Base-by-base conservation (phyloP, 2,113 vertebrate species). In the Poeciliopsis turrubarensis region DNA sequence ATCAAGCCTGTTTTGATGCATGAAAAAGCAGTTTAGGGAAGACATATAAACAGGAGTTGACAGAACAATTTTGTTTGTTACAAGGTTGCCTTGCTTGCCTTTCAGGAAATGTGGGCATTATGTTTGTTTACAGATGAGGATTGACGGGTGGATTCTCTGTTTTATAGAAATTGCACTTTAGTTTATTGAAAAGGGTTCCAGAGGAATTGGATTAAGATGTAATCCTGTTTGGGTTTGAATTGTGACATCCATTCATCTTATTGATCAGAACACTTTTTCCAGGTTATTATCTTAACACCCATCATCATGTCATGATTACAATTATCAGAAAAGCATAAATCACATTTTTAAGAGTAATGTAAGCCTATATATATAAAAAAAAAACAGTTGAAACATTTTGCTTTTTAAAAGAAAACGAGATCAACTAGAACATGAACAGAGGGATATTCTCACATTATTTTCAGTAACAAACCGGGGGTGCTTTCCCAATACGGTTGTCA, bases 1-100 rank as follows among this genome's bases (percentile, higher is more conserved):
- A 61, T 32, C 22, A 65, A 4, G 67, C 3, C 29, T 67, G 15
- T 72, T 73, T 64, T 68, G 25, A 60, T 60, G 26, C 11, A 73
- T 25, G 1, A 30, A 54, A 39, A 60, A 41, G 12, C 12, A 51
- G 30, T 57, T 31, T 63, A 70, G 41, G 5, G 5, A 67, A 25
- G 17, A 17, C 25, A 29, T 31, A 25, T 27, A 76, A 37, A 25
- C 7, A 5, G 4, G 27, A 12, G 13, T 25, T 44, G 62, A 80
- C 67, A 67, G 13, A 68, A 60, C 19, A 60, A 8, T 19, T n/a
- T 34, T 44, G n/a, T 11, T 12, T 65, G 51, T 75, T n/a, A 60
- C 11, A 12, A 60, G n/a, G 65, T 41, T 32, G 37, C 69, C 34
- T 22, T 13, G 66, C 29, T 2, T 27, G 68, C 68, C 54, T 79